Evolutionary conservation across 1,140 invertebrate genomes (phyloP), one percentile per base, ranked within the genome.

Genomic region (Oreohelix idahoensis): DNA sequence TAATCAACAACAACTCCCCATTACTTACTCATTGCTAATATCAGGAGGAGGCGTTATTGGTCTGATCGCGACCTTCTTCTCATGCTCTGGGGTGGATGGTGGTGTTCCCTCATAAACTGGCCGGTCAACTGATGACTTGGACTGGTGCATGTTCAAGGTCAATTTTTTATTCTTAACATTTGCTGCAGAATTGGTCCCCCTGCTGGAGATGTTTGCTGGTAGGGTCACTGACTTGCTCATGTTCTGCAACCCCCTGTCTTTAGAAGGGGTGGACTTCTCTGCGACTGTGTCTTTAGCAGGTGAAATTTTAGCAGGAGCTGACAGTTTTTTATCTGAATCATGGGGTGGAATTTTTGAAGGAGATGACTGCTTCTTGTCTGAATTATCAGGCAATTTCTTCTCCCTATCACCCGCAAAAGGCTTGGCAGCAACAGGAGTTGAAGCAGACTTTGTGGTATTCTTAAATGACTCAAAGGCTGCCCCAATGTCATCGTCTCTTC

Each of bases 81-180:
- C 84, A 15, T 87, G 81, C 71, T 89, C 86, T 29, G 90, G 89
- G 2, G 89, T 88, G 1, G 87, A 81, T 5, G 89, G 89, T 38
- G 89, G 89, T 23, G 89, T 89, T 13, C 89, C 89, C 69, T 89
- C 82, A 84, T 90, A 91, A 5, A 89, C 79, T 26, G 90, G 89
- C 84, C 88, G 85, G 38, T 87, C 86, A 32, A 82, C 75, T 45
- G 83, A 74, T 23, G 84, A 80, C 53, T 83, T 79, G 0, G 86
- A 85, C 20, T 83, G 83, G 4, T 77, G 74, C 79, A 84, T 45
- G 20, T 70, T 85, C 36, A 86, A 58, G 38, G 83, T 87, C 0
- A 83, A 20, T 26, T 75, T 39, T 29, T 79, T 84, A 53, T 71
- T 84, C 36, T 42, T 66, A 17, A 4, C 17, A 38, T 82, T 73